Percentiles rank a stretch among this genome's conserved stretches.
Conservation (phyloP, 2,113 vertebrate species). For the Ptyas mucosa region DNA sequence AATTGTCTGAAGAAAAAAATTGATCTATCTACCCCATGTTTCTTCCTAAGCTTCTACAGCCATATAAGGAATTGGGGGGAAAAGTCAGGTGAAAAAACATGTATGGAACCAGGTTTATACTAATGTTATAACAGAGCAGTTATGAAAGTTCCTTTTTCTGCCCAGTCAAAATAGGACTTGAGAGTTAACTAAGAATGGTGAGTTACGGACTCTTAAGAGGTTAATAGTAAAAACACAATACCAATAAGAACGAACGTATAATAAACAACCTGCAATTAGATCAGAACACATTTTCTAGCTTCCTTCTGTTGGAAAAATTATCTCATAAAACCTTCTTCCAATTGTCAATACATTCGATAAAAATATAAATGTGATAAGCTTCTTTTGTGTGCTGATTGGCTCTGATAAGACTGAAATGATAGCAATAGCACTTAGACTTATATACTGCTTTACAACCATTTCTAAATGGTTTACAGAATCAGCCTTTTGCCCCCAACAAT, state of each 20-base stretch:
- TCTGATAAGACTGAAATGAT: background rate
- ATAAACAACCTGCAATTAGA: background rate
- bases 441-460: too few relatives aligned
- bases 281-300: background rate
- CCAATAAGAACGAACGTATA: background rate
- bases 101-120: background rate
- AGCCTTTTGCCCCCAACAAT: too few relatives aligned
- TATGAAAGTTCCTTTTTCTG: background rate
- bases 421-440: too few relatives aligned
- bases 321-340: background rate
- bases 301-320: background rate
- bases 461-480: too few relatives aligned
- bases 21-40: conserved; percentile 19
- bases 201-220: background rate
- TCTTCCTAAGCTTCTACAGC: conserved; percentile 11
- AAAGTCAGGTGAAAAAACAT: background rate
- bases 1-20: background rate
- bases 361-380: background rate
- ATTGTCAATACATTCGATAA: background rate
- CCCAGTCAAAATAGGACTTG: background rate
- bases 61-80: background rate
- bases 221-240: too few relatives aligned
- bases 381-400: background rate
- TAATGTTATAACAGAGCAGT: background rate
- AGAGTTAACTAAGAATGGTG: background rate